phyloP scores from a whole-genome alignment of 2,888 invertebrate species.

The Lucinisca nassula region DNA sequence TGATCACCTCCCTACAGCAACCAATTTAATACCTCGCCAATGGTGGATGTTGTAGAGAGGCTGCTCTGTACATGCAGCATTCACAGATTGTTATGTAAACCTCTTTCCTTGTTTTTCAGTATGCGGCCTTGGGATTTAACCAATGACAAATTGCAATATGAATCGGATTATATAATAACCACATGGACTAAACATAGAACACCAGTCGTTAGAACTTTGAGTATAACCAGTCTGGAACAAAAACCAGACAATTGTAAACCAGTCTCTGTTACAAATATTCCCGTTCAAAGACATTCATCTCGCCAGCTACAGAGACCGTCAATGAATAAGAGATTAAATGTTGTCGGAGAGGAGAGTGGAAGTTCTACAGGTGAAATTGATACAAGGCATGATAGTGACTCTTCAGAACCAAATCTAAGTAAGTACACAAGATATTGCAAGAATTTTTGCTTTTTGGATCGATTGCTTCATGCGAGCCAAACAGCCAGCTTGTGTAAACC shows the following conservation, averaged over 20 bases:
- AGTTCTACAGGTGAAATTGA: slow-evolving; percentile 79
- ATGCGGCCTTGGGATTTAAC: slow-evolving; percentile 96
- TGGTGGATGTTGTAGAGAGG: too few species aligned
- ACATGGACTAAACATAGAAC: slow-evolving; percentile 93
- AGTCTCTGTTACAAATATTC: slow-evolving; percentile 23
- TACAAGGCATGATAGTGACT: slow-evolving; percentile 77
- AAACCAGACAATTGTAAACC: slow-evolving; percentile 61
- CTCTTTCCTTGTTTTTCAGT: slow-evolving; percentile 82
- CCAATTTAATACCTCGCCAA: too few species aligned
- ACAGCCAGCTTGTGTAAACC: too few species aligned
- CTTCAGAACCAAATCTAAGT: slow-evolving; percentile 73
- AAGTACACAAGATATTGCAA: too few species aligned
- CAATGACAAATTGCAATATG: slow-evolving; percentile 96
- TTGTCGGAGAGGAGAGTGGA: slow-evolving; percentile 79
- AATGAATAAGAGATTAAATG: slow-evolving; percentile 61
- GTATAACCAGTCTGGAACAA: slow-evolving; percentile 91
- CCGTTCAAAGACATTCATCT: slow-evolving; percentile 30
- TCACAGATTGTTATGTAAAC: too few species aligned
- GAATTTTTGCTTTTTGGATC: too few species aligned
- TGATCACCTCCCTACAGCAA: too few species aligned
- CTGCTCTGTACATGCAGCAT: too few species aligned
- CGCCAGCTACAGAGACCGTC: slow-evolving; percentile 66
- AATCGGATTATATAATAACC: slow-evolving; percentile 93
- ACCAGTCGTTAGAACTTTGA: slow-evolving; percentile 92
- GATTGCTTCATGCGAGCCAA: too few species aligned